phyloP scores from a whole-genome alignment of 2,888 invertebrate genomes.

The Halocaridina rubra region DNA sequence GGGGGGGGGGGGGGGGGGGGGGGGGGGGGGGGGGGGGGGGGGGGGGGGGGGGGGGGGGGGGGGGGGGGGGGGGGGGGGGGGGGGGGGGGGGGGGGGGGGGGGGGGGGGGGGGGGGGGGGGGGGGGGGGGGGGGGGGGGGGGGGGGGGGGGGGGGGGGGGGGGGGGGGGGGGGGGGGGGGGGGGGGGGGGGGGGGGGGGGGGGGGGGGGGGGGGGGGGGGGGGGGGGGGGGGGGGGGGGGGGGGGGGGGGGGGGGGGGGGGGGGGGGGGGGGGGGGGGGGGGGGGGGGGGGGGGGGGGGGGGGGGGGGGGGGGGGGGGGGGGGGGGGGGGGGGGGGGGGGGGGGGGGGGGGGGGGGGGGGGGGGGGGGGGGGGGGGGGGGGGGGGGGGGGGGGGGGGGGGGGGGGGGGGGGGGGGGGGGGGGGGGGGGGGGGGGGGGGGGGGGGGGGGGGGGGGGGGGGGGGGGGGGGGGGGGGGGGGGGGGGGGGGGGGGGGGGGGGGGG shows the following conservation, averaged over 20 bases:
- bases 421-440: neutral
- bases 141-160: neutral
- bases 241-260: neutral
- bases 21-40: neutral
- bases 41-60: neutral
- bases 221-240: neutral
- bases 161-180: neutral
- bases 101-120: neutral
- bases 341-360: neutral
- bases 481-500: too few relatives aligned
- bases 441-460: too few relatives aligned
- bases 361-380: neutral
- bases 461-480: too few relatives aligned
- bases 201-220: neutral
- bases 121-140: neutral
- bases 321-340: neutral
- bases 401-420: neutral
- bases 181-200: neutral
- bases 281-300: neutral
- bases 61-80: neutral
- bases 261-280: neutral
- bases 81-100: neutral
- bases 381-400: neutral
- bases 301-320: neutral
- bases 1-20: neutral